These are phyloP conservation scores for Archilochus colubris DNA, from an alignment of 2,113 vertebrate genomes.

Conservation along the genomic window DNA sequence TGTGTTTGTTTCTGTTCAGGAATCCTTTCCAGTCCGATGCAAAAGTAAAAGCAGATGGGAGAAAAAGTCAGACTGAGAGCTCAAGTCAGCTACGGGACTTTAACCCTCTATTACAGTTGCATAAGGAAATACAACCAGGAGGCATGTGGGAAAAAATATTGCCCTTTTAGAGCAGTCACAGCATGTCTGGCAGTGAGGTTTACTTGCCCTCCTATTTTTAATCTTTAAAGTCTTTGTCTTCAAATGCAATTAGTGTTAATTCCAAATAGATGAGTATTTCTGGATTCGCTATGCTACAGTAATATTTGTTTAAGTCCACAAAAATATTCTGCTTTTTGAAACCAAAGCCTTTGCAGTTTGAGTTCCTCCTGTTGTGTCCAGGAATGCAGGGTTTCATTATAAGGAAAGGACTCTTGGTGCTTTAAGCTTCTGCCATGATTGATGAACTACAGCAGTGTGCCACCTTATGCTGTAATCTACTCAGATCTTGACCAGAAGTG, in stretches of 20 bases:
- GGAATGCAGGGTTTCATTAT: not conserved
- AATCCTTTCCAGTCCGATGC: not conserved
- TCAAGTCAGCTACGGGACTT: not conserved
- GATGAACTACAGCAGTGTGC: not conserved
- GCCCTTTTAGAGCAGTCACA: not conserved
- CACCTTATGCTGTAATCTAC: not conserved
- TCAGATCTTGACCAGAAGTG: not conserved
- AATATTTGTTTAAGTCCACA: not conserved
- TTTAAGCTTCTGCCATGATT: not conserved
- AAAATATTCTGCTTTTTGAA: not conserved
- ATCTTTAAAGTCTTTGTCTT: not conserved
- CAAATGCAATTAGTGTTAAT: not conserved
- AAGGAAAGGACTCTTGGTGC: not conserved
- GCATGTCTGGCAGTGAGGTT: not conserved
- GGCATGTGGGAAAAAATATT: not conserved
- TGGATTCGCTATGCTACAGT: not conserved
- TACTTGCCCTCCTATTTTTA: not conserved
- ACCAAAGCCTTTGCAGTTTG: not conserved
- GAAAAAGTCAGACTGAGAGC: not conserved
- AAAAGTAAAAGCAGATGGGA: conserved; percentile 2
- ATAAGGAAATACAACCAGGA: not conserved
- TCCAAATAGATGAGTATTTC: not conserved
- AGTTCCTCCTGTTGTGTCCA: not conserved
- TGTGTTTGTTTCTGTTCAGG: not conserved
- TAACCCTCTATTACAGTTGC: not conserved